phyloP scores from a whole-genome alignment of 2,113 vertebrate genomes.

The Bos indicus region DNA sequence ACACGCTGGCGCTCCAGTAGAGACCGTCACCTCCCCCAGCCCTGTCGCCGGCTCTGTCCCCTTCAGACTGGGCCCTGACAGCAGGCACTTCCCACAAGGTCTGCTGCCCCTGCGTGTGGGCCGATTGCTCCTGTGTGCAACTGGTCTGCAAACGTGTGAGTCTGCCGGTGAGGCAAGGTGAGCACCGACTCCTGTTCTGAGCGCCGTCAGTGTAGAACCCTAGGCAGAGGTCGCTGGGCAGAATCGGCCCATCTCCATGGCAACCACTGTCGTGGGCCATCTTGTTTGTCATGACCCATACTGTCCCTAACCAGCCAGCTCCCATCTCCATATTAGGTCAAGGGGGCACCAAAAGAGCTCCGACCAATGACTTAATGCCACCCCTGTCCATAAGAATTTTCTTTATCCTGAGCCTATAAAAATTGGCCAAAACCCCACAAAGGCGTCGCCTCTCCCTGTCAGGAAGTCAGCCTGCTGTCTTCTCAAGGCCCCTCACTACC shows the following conservation, averaged over 20 bases:
- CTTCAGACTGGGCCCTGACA: not conserved
- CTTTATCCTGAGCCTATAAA: not conserved
- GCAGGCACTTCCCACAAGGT: not conserved
- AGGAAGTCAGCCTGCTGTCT: not conserved
- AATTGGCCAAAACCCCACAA: not conserved
- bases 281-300: not conserved
- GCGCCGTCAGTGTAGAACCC: not conserved
- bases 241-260: not conserved
- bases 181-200: not conserved
- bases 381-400: not conserved
- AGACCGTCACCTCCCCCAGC: not conserved
- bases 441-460: not conserved
- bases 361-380: rapidly evolving
- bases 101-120: not conserved
- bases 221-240: not conserved
- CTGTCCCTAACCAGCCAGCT: not conserved
- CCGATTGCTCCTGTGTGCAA: not conserved
- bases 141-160: not conserved
- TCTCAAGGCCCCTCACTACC: not conserved
- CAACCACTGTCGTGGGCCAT: not conserved
- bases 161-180: not conserved
- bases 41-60: not conserved
- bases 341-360: not conserved
- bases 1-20: not conserved
- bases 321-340: not conserved